phyloP scores from a whole-genome alignment of 1,140 invertebrate genomes.

The Ctenoplectra terminalis region DNA sequence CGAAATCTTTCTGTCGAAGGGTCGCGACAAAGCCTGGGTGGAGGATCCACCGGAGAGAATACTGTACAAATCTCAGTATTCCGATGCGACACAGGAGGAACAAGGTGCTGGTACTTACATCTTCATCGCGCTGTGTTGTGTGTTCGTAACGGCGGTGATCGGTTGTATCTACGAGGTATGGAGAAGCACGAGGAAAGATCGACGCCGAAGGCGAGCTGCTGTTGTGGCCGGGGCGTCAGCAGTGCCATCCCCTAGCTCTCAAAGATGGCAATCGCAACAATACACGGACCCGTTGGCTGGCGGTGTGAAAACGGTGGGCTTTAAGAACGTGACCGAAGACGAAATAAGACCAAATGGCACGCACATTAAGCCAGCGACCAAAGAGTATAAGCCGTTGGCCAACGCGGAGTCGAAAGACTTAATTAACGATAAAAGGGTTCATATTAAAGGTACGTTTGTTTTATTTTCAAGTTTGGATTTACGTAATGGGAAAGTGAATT shows the following conservation, averaged over 20 bases:
- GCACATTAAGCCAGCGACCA: constrained; percentile 68
- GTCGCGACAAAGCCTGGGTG: constrained; percentile 90
- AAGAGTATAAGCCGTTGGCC: constrained; percentile 78
- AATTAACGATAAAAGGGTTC: constrained; percentile 77
- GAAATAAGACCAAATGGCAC: constrained; percentile 80
- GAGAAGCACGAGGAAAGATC: constrained; percentile 83
- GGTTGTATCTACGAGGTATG: constrained; percentile 86
- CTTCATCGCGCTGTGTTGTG: constrained; percentile 87
- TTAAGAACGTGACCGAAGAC: constrained; percentile 74
- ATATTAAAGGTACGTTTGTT: constrained; percentile 76
- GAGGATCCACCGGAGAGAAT: constrained; percentile 90
- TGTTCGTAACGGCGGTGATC: constrained; percentile 87
- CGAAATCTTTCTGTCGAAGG: constrained; percentile 79
- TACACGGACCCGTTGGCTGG: constrained; percentile 70
- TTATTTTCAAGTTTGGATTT: too few relatives aligned
- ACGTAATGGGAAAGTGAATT: too few relatives aligned
- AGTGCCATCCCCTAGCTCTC: constrained; percentile 68
- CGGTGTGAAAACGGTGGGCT: constrained; percentile 76
- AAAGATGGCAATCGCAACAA: constrained; percentile 77
- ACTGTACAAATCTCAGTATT: constrained; percentile 88
- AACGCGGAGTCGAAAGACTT: constrained; percentile 75
- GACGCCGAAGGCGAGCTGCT: constrained; percentile 81
- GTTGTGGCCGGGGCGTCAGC: constrained; percentile 63
- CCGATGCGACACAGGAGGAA: constrained; percentile 88
- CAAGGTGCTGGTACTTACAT: constrained; percentile 89